These are phyloP conservation scores for Akabosia matsudoensis DNA, from an alignment of 1,140 invertebrate species.

Conservation along the genomic window DNA sequence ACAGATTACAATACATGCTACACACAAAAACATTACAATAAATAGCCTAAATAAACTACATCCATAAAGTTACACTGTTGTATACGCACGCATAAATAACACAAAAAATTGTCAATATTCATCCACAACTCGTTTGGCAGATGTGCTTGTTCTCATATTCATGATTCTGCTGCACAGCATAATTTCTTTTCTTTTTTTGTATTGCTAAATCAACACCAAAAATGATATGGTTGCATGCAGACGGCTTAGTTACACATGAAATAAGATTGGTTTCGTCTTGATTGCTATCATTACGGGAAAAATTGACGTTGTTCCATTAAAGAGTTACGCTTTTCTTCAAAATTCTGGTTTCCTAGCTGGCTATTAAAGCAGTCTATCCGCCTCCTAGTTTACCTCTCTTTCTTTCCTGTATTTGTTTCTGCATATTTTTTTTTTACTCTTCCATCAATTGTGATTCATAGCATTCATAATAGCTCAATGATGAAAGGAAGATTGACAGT, in stretches of 20 bases:
- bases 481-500: background rate
- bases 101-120: too few species aligned
- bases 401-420: background rate
- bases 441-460: too few species aligned
- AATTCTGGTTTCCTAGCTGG: background rate
- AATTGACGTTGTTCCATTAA: background rate
- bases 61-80: too few species aligned
- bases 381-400: background rate
- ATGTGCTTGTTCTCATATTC: too few species aligned
- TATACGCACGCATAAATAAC: too few species aligned
- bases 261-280: background rate
- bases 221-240: conserved; percentile 10
- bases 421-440: background rate
- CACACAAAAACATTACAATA: too few species aligned
- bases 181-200: background rate
- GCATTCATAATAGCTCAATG: too few species aligned
- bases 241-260: background rate
- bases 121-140: too few species aligned
- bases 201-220: background rate
- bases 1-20: too few species aligned
- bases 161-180: background rate
- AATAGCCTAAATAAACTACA: too few species aligned
- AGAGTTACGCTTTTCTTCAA: background rate
- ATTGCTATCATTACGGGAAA: background rate
- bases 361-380: too few species aligned